phyloP scores from a whole-genome alignment of 2,797 vertebrate genomes.

The Otolemur crassicaudatus region DNA sequence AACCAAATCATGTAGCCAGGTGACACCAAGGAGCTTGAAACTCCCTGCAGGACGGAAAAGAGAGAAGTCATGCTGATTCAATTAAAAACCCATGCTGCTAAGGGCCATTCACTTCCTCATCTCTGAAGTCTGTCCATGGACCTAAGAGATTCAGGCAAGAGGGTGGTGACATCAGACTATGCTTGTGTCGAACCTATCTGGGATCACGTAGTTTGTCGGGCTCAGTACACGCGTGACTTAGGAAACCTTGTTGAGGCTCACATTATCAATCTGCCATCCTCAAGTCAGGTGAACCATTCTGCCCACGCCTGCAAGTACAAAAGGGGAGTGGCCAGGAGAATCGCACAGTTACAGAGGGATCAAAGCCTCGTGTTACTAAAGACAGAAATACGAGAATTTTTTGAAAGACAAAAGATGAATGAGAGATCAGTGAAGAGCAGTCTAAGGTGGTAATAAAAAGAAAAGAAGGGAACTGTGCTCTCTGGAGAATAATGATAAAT shows the following conservation, averaged over 20 bases:
- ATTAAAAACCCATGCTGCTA: not conserved
- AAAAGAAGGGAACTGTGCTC: not conserved
- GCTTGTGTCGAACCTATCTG: not conserved
- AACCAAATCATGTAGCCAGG: not conserved
- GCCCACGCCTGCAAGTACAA: not conserved
- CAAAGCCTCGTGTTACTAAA: not conserved
- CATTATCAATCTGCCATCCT: not conserved
- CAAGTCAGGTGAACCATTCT: not conserved
- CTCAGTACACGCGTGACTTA: not conserved
- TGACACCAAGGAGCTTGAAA: not conserved
- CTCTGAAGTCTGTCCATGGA: not conserved
- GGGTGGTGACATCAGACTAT: not conserved
- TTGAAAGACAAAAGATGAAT: slow-evolving; percentile 31
- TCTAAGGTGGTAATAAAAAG: slow-evolving; percentile 8
- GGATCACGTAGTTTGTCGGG: not conserved
- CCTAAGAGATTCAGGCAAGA: not conserved
- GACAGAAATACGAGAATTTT: slow-evolving; percentile 25
- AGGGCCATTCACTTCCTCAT: not conserved
- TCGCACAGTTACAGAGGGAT: not conserved
- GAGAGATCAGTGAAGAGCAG: slow-evolving; percentile 35
- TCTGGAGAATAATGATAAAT: slow-evolving; percentile 9
- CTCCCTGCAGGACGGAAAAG: not conserved
- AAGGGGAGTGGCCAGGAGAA: not conserved
- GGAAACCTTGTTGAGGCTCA: not conserved
- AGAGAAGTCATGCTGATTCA: not conserved